These are phyloP conservation scores for Chalcosyrphus nemorum DNA, from an alignment of 2,888 invertebrate genomes.

Conservation along the genomic window DNA sequence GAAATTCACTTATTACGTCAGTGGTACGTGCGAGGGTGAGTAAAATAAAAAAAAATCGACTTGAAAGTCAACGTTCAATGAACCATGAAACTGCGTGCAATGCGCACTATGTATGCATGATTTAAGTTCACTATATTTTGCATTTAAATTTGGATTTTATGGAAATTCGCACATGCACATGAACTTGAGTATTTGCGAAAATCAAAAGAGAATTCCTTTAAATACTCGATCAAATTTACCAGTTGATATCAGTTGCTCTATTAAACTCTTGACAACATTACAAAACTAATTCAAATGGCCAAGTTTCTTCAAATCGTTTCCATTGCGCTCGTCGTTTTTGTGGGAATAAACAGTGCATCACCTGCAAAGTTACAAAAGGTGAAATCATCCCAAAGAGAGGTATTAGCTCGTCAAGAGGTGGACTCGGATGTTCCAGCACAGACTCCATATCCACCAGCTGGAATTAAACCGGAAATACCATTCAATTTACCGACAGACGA, in stretches of 20 bases:
- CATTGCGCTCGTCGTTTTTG: not conserved
- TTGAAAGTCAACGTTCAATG: slow-evolving; percentile 36
- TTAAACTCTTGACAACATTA: not conserved
- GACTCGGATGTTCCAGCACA: slow-evolving; percentile 24
- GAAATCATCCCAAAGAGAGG: slow-evolving; percentile 5
- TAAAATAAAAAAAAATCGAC: not conserved
- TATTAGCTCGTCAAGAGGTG: slow-evolving; percentile 35
- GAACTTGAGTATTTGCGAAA: slow-evolving; percentile 24
- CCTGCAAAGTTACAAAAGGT: slow-evolving; percentile 37
- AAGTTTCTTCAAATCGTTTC: not conserved
- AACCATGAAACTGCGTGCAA: slow-evolving; percentile 23
- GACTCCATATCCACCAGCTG: slow-evolving; percentile 58
- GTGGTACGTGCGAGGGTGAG: slow-evolving; percentile 38
- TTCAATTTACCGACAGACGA: slow-evolving; percentile 52
- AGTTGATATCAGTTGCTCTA: slow-evolving; percentile 24
- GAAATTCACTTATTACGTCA: slow-evolving; percentile 11
- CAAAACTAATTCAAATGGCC: slow-evolving; percentile 19
- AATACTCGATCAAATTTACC: slow-evolving; percentile 28
- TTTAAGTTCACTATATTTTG: slow-evolving; percentile 17
- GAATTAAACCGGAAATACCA: slow-evolving; percentile 43
- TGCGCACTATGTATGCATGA: slow-evolving; percentile 1
- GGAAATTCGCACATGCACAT: slow-evolving; percentile 20
- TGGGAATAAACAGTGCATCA: slow-evolving; percentile 22
- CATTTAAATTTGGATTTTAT: slow-evolving; percentile 50
- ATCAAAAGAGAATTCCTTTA: slow-evolving; percentile 27